Evolutionary conservation across 2,888 invertebrate genomes (phyloP).

Genomic region (Cordilura impudica): DNA sequence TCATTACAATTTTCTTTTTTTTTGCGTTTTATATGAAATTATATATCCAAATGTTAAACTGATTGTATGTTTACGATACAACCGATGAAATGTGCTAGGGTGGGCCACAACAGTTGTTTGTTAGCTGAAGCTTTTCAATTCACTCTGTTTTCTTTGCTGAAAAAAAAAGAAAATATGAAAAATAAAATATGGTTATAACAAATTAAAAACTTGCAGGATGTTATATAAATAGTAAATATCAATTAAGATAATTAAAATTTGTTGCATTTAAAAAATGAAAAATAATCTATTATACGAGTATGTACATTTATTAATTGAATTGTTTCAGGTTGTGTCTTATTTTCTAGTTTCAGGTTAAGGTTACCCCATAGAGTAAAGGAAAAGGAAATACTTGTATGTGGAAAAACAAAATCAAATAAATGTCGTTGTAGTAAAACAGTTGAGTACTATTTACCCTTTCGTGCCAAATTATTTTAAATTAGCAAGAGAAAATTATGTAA

Average conservation of each 20-base stretch:
- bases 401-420: not conserved
- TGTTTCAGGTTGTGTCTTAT: constrained; percentile 27
- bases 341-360: constrained; percentile 43
- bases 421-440: too few species aligned
- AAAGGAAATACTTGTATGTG: constrained; percentile 26
- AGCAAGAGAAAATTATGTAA: too few species aligned
- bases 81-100: too few species aligned
- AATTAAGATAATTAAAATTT: constrained; percentile 60
- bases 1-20: not conserved
- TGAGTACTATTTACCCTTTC: too few species aligned
- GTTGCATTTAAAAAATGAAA: constrained; percentile 4
- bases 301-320: constrained; percentile 53
- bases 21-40: not conserved
- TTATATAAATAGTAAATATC: constrained; percentile 45
- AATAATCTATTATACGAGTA: not conserved
- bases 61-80: too few species aligned
- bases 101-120: not conserved
- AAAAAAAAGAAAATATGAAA: constrained; percentile 33
- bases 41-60: not conserved
- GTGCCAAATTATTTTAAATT: too few species aligned
- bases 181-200: not conserved
- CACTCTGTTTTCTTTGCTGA: constrained; percentile 13
- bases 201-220: not conserved
- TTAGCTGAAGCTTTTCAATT: constrained; percentile 27
- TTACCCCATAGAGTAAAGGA: constrained; percentile 23